Evolutionary conservation across 2,888 invertebrate species (phyloP).

Genomic region (Xanthorhoe designata): DNA sequence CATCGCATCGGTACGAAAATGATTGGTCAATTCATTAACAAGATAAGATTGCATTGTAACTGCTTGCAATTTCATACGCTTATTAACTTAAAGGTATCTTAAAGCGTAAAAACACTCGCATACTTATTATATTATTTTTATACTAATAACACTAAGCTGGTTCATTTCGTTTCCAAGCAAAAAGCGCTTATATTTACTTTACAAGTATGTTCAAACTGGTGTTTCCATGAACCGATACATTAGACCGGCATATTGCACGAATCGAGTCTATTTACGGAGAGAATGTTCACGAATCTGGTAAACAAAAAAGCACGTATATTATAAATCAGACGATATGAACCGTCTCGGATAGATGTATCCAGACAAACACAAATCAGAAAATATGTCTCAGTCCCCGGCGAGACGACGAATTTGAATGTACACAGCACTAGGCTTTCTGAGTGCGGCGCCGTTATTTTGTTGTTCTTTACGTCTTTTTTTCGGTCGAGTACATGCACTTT

Average conservation of each 20-base stretch:
- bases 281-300: neutral
- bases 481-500: too few species aligned
- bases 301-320: neutral
- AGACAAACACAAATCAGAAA: slow-evolving; percentile 10
- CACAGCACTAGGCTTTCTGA: slow-evolving; percentile 1
- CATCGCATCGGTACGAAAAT: too few species aligned
- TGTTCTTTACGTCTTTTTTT: neutral
- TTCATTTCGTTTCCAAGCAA: too few species aligned
- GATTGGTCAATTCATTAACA: too few species aligned
- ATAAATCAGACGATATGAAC: neutral
- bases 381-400: slow-evolving; percentile 3
- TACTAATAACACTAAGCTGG: too few species aligned
- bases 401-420: slow-evolving; percentile 1
- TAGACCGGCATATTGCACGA: neutral
- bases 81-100: too few species aligned
- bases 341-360: slow-evolving; percentile 3
- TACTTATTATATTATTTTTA: too few species aligned
- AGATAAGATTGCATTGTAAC: too few species aligned
- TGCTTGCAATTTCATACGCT: too few species aligned
- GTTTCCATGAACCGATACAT: neutral
- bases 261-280: neutral
- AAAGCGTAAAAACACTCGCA: too few species aligned
- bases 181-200: too few species aligned
- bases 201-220: neutral
- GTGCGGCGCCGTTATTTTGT: neutral